These are phyloP conservation scores for Manduca sexta DNA, from an alignment of 1,140 invertebrate genomes.

Conservation along the genomic window DNA sequence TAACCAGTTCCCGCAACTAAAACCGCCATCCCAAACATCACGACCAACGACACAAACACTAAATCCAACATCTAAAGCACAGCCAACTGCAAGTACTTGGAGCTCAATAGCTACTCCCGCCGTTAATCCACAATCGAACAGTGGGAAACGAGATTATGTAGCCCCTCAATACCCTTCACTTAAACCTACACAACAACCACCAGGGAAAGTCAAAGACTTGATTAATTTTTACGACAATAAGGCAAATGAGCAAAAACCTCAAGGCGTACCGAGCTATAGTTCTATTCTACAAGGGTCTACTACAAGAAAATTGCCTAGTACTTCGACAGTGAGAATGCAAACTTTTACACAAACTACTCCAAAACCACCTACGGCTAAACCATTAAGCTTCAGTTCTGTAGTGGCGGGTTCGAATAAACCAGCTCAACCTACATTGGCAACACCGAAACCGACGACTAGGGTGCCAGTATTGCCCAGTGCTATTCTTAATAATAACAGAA, in stretches of 20 bases:
- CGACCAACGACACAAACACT: conserved; percentile 9
- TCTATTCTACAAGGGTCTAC: conserved; percentile 39
- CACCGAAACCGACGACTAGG: conserved; percentile 21
- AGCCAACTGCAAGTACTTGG: not conserved
- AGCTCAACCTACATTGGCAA: conserved; percentile 9
- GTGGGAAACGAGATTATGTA: conserved; percentile 21
- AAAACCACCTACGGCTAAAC: conserved; percentile 26
- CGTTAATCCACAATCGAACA: conserved; percentile 1
- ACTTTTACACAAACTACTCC: conserved; percentile 7
- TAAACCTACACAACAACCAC: conserved; percentile 20
- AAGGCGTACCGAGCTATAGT: conserved; percentile 48
- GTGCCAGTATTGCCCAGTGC: conserved; percentile 56
- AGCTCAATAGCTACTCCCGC: not conserved
- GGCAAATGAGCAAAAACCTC: conserved; percentile 18
- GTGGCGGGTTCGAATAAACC: conserved; percentile 37
- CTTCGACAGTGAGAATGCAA: conserved; percentile 1
- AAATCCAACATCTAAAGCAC: conserved; percentile 11
- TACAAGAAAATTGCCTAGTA: conserved; percentile 15
- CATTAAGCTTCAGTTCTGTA: conserved; percentile 41
- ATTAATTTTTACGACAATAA: conserved; percentile 57
- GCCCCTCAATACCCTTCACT: conserved; percentile 18
- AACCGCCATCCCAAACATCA: conserved; percentile 8
- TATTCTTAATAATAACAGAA: conserved; percentile 40
- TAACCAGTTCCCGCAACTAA: conserved; percentile 37
- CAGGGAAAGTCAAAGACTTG: conserved; percentile 57